A percentile compares a stretch with the other conserved stretches of the same genome.
Evolutionary conservation across 2,888 invertebrate genomes (phyloP).

Genomic region (Tenthredo scrophulariae): DNA sequence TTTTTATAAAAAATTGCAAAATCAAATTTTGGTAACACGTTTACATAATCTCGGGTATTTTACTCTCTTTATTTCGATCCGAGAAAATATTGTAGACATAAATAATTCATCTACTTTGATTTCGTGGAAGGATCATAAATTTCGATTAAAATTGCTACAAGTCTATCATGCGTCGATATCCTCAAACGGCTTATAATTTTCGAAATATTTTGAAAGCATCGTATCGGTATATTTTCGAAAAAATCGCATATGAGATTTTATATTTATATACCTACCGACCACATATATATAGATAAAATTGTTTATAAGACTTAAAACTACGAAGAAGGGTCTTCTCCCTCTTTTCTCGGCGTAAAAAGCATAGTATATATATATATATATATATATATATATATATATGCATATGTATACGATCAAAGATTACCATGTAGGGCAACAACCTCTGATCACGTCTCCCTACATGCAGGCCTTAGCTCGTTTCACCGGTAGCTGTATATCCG

Average conservation of each 20-base stretch:
- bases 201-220: no score
- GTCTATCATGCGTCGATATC: no score
- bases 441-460: slow-evolving; percentile 43
- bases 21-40: no score
- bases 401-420: slow-evolving; percentile 18
- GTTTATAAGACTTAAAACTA: not conserved
- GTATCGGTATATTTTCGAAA: no score
- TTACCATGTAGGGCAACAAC: slow-evolving; percentile 52
- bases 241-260: not conserved
- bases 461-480: slow-evolving; percentile 32
- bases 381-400: not conserved
- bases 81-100: no score
- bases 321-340: not conserved
- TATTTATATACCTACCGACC: not conserved
- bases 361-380: not conserved
- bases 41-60: no score
- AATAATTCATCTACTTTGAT: no score
- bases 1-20: no score
- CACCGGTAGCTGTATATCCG: slow-evolving; percentile 52
- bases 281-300: not conserved
- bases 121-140: no score
- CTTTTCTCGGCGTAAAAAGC: not conserved
- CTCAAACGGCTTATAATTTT: no score
- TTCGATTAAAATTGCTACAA: no score
- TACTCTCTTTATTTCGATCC: no score